Evolutionary conservation across 2,797 vertebrate species (phyloP), one percentile per base, ranked within the genome.

Genomic region (Psittacula echo): DNA sequence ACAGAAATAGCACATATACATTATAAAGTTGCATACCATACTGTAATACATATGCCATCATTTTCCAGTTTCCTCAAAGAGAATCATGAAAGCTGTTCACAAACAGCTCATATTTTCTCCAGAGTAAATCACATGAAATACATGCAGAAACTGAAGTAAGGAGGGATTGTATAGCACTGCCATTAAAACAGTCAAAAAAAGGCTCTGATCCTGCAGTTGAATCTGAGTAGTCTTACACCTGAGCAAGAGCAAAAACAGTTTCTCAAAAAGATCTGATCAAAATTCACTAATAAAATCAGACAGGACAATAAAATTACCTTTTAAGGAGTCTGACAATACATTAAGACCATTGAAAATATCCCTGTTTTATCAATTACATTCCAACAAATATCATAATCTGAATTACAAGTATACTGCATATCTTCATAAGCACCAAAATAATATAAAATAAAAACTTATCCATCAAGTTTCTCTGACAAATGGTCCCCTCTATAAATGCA

Each of bases 401-500:
- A 78, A 85, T 92, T 90, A 84, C 76, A 88, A 74, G 29, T 48
- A 77, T 77, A 77, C 56, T 54, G 67, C n/a, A 15, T 66, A 76
- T 32, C 37, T 48, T 51, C 70, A n/a, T 61, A 80, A 70, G 64
- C 41, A 68, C 39, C 78, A 72, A 61, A 54, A 67, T 72, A 79
- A 61, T 82, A 89, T 10, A 47, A 90, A 90, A 66, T 56, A 67
- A 82, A 94, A 93, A 34, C 39, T 64, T 76, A 86, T 41, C 60
- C 72, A 77, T 81, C 24, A 66, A 84, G 67, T 89, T 37, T 85
- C 56, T 89, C 84, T 90, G 39, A 74, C 53, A 93, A 96, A 96
- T 94, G 93, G 84, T 93, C 89, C 92, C 93, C 48, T 30, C 65
- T 20, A 90, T 41, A 92, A 86, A 90, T 51, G 67, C 47, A 87